Evolutionary conservation across 1,140 invertebrate species (phyloP), one percentile per base, ranked within the genome.

Genomic region (Homalodisca vitripennis): DNA sequence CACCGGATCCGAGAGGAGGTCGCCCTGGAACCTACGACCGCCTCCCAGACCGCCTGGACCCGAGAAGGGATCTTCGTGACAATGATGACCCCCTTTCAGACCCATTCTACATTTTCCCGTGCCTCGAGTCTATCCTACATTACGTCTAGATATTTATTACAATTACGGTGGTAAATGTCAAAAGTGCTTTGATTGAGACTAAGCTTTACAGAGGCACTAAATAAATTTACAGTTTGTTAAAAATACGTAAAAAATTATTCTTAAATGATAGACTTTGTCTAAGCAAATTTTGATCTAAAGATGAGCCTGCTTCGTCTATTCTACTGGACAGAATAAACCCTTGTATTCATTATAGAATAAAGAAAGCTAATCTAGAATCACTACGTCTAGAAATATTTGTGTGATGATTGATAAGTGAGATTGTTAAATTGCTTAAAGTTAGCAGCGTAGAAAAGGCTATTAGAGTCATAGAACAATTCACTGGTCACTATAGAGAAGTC

Each of bases 221-320:
- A 60, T 60, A 60, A 60, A 60, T 60, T 60, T 60, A 60, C 55
- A 60, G 55, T 60, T 60, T 60, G 55, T 60, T 60, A 60, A 60
- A 60, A 60, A 60, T 60, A 60, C 26, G 55, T 60, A 60, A 30
- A 60, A 60, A 60, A 60, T 60, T 30, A 60, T 60, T 30, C 24
- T 60, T 24, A 41, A 24, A 60, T n/a, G n/a, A 60, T 60, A 26
- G 27, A 30, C 55, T 60, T 60, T 60, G 12, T 24, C 55, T 30
- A 60, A 60, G 55, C 55, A n/a, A 60, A 60, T 60, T 60, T 60
- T 60, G 55, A 60, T 60, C 55, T 60, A 27, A 60, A 60, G 55
- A 60, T 60, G 55, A 60, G 55, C 55, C 26, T 24, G 24, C 22
- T n/a, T n/a, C 55, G 26, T 27, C 27, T 26, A 60, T 13, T 30